Percentiles rank a stretch among this genome's conserved stretches.
phyloP scores from a whole-genome alignment of 2,888 invertebrate species.

The Amblyjoppa proteus region DNA sequence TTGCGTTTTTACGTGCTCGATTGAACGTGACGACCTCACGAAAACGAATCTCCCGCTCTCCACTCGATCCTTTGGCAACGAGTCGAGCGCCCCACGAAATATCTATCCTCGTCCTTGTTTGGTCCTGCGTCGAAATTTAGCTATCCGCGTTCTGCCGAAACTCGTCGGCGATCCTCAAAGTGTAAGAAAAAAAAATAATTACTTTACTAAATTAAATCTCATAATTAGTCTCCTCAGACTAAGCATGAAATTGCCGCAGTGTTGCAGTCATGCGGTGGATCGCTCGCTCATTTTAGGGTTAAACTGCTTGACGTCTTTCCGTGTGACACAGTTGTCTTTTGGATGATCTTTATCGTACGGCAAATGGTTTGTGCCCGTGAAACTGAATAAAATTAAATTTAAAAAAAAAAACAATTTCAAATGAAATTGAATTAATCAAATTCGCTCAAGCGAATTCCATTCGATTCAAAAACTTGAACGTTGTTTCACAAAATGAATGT shows the following conservation, averaged over 20 bases:
- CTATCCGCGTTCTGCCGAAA: background rate
- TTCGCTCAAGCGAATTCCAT: too few species aligned
- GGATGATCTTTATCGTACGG: too few species aligned
- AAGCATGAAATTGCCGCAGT: too few species aligned
- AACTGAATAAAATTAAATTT: background rate
- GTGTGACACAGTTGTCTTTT: background rate
- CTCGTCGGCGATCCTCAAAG: background rate
- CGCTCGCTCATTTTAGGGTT: too few species aligned
- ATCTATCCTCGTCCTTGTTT: constrained; percentile 42
- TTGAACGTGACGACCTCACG: constrained; percentile 67
- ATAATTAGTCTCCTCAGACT: too few species aligned
- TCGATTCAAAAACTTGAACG: background rate
- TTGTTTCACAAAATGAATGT: background rate
- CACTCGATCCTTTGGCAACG: constrained; percentile 45
- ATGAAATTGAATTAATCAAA: background rate
- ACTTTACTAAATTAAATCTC: background rate
- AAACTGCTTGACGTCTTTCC: too few species aligned
- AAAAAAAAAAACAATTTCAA: background rate
- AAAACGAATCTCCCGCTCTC: background rate
- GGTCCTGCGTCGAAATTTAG: constrained; percentile 50
- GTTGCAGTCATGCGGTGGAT: too few species aligned
- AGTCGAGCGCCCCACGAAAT: constrained; percentile 6
- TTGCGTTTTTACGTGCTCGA: constrained; percentile 65
- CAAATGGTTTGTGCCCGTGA: too few species aligned
- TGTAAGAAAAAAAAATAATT: background rate